Base-by-base conservation (phyloP, 1,140 invertebrate genomes). In the Acyrthosiphon pisum region DNA sequence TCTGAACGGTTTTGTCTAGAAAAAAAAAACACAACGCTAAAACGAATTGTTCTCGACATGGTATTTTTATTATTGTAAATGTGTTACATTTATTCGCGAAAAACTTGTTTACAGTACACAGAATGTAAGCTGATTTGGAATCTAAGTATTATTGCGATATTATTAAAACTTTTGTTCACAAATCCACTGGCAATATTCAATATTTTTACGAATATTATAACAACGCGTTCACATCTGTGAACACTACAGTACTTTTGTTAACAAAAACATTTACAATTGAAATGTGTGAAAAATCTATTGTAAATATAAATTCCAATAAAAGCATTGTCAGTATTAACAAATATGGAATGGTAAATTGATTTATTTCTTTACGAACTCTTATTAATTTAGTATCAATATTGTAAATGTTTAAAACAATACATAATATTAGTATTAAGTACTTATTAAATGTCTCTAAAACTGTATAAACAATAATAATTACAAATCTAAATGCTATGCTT, bases 41-140 rank as follows among this genome's bases (percentile, higher is more conserved):
- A 76, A 76, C 60, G 14, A 76, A 76, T 76, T 76, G n/a, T 76
- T 76, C 30, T 76, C 30, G 30, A n/a, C 30, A n/a, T 6, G n/a
- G 60, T 76, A 76, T 76, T 76, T 76, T n/a, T n/a, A 76, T n/a
- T n/a, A 76, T 76, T 76, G n/a, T 76, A n/a, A 76, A 76, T 76
- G 60, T 76, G 14, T 30, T n/a, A 76, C 60, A n/a, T 76, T n/a
- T n/a, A n/a, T 76, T 76, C 60, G 1, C 14, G 14, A 6, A 76
- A 76, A n/a, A n/a, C 60, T 76, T 76, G 14, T 76, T 76, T 84
- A 84, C 37, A 44, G 37, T 84, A 26, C 83, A 30, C 60, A 76
- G 14, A 84, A 84, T 23, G 83, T 84, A 84, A 84, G 83, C 83
- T 84, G 83, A 84, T 84, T 84, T 84, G 23, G 41, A 84, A 44